These are phyloP conservation scores for Andricus quercusramuli DNA, from an alignment of 2,888 invertebrate genomes.

Conservation along the genomic window DNA sequence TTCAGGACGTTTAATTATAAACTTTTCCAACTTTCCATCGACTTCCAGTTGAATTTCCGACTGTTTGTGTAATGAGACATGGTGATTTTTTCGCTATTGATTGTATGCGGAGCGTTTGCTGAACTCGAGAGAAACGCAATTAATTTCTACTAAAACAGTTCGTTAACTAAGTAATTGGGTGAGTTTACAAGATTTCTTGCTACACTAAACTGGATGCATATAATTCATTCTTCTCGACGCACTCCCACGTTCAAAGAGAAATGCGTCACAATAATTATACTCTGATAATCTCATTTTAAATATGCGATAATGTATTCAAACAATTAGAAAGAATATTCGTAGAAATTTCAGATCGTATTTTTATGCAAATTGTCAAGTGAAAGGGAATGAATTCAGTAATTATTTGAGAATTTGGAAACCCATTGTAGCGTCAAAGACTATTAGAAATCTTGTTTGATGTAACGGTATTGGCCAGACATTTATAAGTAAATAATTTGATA, in stretches of 20 bases:
- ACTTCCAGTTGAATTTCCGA: constrained; percentile 8
- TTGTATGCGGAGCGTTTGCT: background rate
- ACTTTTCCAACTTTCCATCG: background rate
- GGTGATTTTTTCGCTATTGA: constrained; percentile 8
- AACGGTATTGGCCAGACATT: no score
- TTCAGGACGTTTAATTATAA: background rate
- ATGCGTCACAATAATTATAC: background rate
- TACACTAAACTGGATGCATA: constrained; percentile 3
- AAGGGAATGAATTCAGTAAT: no score
- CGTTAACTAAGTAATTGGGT: constrained; percentile 29
- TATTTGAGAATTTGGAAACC: no score
- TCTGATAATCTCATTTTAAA: background rate
- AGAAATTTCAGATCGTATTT: no score
- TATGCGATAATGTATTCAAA: background rate
- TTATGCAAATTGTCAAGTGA: no score
- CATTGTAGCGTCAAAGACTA: no score
- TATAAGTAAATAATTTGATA: no score
- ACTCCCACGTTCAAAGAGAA: background rate
- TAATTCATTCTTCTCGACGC: background rate
- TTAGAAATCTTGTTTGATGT: no score
- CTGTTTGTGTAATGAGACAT: constrained; percentile 24
- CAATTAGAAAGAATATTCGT: background rate
- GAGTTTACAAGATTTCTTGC: constrained; percentile 23
- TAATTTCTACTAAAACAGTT: constrained; percentile 38
- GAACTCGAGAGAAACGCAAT: constrained; percentile 25